A percentile compares a stretch with the other conserved stretches of the same genome.
These are phyloP conservation scores for Neocloeon triangulifer DNA, from an alignment of 1,140 invertebrate genomes.

Conservation along the genomic window DNA sequence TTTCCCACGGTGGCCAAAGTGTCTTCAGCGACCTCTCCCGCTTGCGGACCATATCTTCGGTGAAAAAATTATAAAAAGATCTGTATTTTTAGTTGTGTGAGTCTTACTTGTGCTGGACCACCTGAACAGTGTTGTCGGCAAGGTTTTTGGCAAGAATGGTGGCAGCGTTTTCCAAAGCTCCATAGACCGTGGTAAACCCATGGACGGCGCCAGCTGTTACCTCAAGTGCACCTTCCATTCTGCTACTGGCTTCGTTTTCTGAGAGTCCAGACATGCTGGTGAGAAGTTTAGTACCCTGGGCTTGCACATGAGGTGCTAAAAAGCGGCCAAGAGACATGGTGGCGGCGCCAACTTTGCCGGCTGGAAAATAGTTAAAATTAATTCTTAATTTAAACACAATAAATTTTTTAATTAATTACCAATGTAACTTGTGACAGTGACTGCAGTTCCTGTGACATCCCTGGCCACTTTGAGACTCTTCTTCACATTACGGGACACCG, in stretches of 20 bases:
- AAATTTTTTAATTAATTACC: too few relatives aligned
- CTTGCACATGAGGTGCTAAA: constrained; percentile 39
- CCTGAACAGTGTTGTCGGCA: constrained; percentile 41
- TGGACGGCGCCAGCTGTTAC: constrained; percentile 41
- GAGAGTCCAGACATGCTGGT: constrained; percentile 25
- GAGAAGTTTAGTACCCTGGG: constrained; percentile 30
- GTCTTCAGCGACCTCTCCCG: constrained; percentile 27
- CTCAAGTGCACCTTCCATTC: constrained; percentile 33
- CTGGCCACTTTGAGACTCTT: constrained; percentile 34
- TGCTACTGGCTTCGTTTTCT: constrained; percentile 25
- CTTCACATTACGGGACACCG: constrained; percentile 21
- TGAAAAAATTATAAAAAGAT: constrained; percentile 3
- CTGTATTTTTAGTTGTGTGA: constrained; percentile 7
- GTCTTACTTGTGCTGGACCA: constrained; percentile 47
- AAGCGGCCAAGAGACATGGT: constrained; percentile 33
- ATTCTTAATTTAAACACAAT: constrained; percentile 1
- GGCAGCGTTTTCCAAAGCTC: constrained; percentile 39
- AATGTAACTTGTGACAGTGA: constrained; percentile 31
- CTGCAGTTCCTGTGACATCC: constrained; percentile 31
- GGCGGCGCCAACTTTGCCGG: constrained; percentile 34
- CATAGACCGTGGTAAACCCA: constrained; percentile 40
- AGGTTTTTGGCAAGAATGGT: constrained; percentile 33
- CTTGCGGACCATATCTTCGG: constrained; percentile 32
- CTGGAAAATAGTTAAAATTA: constrained; percentile 16
- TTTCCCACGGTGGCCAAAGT: constrained; percentile 38